Base-by-base conservation (phyloP, 2,797 vertebrate genomes). In the Sebastes alutus region DNA sequence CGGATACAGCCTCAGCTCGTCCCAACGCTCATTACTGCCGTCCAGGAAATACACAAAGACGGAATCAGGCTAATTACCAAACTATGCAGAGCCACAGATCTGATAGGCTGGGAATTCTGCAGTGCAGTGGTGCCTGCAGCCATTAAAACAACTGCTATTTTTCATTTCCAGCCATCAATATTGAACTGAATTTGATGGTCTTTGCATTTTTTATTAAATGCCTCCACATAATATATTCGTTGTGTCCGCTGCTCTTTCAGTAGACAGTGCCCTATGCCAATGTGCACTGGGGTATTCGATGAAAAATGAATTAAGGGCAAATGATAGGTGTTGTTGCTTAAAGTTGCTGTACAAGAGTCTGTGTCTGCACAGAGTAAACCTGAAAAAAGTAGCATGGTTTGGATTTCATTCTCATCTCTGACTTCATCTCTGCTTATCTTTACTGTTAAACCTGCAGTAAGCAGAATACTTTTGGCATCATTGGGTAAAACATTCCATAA, bases 171-270 rank as follows among this genome's bases (percentile, higher is more conserved):
- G 38, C 49, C 55, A 58, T 80, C 29, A 49, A 72, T 63, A 76
- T 3, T 85, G 72, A 85, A 67, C 22, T 55, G 30, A 30, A 38
- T 82, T 72, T 82, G 66, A 75, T 75, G n/a, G 59, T 63, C 27
- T 66, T 76, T 63, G 60, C 62, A 72, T 72, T 88, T 71, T 65
- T 81, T 75, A 83, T 73, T 55, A 66, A 76, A 79, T 32, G 64
- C 56, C 23, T 72, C 54, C 38, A 38, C 14, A 29, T 74, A 66
- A 72, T 25, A 23, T 49, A 46, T 42, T 12, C 10, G 49, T 58
- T 61, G 22, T 52, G n/a, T 72, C 62, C 8, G 6, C 32, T 52
- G 69, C 42, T 69, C 30, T 61, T 16, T 75, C n/a, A 66, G n/a
- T 27, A 70, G 59, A 55, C 54, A 11, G 38, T 59, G 29, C 27